Conservation (phyloP, 2,888 invertebrate genomes). For the Drymonia ruficornis region DNA sequence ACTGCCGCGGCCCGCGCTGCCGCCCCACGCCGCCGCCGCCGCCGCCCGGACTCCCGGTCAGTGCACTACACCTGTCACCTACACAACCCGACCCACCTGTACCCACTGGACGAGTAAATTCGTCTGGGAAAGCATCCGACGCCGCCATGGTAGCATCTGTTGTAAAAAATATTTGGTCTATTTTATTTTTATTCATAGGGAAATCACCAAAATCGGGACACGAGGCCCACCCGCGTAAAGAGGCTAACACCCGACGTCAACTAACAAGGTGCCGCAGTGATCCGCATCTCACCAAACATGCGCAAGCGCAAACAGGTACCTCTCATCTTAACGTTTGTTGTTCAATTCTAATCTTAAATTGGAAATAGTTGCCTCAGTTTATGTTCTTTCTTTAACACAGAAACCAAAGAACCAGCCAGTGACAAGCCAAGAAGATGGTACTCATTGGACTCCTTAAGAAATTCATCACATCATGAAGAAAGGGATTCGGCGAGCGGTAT, state of each 20-base stretch:
- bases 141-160: too few relatives aligned
- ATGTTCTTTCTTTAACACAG: constrained; percentile 42
- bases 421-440: constrained; percentile 73
- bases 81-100: too few relatives aligned
- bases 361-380: background rate
- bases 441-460: constrained; percentile 75
- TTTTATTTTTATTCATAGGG: constrained; percentile 44
- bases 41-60: constrained; percentile 51
- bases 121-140: too few relatives aligned
- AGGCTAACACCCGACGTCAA: constrained; percentile 60
- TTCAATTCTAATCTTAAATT: background rate
- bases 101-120: too few relatives aligned
- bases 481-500: constrained; percentile 79
- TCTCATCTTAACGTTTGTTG: background rate
- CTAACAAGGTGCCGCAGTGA: constrained; percentile 75
- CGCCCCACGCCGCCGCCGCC: constrained; percentile 36
- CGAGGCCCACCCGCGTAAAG: constrained; percentile 67
- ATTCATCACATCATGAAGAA: constrained; percentile 69
- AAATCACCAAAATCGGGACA: constrained; percentile 70
- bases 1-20: constrained; percentile 49
- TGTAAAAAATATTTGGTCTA: too few relatives aligned
- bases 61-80: background rate
- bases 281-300: constrained; percentile 66
- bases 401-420: constrained; percentile 68
- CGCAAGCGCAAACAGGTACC: constrained; percentile 40